Evolutionary conservation across 64 coral and sea anemone species (phyloP).

Genomic region (Montipora foliosa): DNA sequence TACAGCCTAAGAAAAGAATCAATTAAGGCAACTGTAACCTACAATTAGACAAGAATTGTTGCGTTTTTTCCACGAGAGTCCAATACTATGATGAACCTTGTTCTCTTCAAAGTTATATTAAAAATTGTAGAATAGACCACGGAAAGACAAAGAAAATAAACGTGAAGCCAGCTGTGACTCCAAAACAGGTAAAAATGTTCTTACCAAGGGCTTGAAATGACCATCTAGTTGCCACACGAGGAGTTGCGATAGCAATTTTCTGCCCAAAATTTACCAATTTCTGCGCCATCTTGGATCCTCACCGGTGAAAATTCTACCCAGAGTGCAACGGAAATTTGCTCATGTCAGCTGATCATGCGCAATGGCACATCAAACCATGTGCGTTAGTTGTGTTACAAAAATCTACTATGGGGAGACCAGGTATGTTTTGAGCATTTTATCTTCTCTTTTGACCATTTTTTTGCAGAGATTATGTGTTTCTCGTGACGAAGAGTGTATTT

Average conservation of each 20-base stretch:
- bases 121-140: background rate
- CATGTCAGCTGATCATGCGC: constrained; percentile 51
- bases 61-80: background rate
- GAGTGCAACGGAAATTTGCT: constrained; percentile 54
- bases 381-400: constrained; percentile 38
- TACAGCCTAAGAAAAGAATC: no score
- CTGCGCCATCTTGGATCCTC: constrained; percentile 95
- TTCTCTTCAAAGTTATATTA: background rate
- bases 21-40: background rate
- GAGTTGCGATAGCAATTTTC: constrained; percentile 70
- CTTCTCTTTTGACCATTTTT: background rate
- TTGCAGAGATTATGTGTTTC: background rate
- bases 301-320: constrained; percentile 48
- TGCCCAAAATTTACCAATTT: constrained; percentile 81
- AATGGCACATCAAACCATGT: constrained; percentile 70
- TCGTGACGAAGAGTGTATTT: constrained; percentile 2
- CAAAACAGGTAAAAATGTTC: background rate
- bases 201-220: constrained; percentile 89
- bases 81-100: background rate
- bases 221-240: constrained; percentile 79
- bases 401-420: constrained; percentile 94
- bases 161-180: background rate
- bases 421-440: constrained; percentile 46
- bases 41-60: background rate
- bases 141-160: background rate